Percentiles rank a stretch among this genome's conserved stretches.
Evolutionary conservation across 2,113 vertebrate genomes (phyloP).

Genomic region (Philantomba maxwellii): DNA sequence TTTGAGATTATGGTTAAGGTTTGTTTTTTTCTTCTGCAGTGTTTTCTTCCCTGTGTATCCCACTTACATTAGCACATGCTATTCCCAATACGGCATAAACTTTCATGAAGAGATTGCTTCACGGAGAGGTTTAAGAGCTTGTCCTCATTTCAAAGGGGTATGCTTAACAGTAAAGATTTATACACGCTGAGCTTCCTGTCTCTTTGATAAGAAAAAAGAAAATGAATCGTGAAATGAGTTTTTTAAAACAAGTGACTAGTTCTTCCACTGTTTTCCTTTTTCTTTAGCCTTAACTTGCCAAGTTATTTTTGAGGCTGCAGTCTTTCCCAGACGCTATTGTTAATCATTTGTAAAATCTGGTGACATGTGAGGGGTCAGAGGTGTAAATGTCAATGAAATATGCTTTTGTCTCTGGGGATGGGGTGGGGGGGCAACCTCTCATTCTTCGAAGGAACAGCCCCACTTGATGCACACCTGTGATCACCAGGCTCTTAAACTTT

Average conservation of each 20-base stretch:
- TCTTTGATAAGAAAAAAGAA: slow-evolving; percentile 32
- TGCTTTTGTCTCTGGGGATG: not conserved
- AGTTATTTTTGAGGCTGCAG: slow-evolving; percentile 15
- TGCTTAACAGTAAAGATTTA: slow-evolving; percentile 1
- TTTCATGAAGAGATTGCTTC: not conserved
- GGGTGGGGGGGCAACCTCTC: not conserved
- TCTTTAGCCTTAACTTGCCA: not conserved
- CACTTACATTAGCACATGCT: not conserved
- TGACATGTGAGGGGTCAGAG: not conserved
- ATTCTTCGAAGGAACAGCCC: not conserved
- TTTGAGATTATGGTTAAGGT: not conserved
- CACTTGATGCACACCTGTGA: not conserved
- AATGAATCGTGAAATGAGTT: not conserved
- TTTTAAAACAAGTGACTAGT: slow-evolving; percentile 31
- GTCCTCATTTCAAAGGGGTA: not conserved
- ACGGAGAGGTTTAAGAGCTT: not conserved
- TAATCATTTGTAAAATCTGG: slow-evolving; percentile 11
- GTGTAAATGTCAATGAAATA: not conserved
- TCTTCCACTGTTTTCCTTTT: not conserved
- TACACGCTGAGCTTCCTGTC: not conserved
- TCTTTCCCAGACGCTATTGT: not conserved
- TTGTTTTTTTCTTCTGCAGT: not conserved
- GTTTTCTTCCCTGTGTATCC: not conserved
- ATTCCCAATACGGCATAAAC: not conserved
- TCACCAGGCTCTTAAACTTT: not conserved